Percentiles rank a stretch among this genome's conserved stretches.
These are phyloP conservation scores for Sitta carolinensis DNA, from an alignment of 2,797 vertebrate species.

Conservation along the genomic window DNA sequence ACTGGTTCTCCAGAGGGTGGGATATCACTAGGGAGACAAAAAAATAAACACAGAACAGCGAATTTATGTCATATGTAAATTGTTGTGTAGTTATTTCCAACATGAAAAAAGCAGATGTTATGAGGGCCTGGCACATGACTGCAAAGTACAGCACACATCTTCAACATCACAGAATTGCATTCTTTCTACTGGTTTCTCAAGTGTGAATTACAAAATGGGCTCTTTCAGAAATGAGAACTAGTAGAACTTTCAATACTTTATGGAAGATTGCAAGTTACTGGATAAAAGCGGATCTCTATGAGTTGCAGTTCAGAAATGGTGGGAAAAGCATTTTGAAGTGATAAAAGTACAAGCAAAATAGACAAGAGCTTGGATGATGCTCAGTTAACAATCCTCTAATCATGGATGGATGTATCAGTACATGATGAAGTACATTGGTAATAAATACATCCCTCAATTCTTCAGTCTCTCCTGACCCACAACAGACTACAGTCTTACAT, in stretches of 20 bases:
- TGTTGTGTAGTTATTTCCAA: not conserved
- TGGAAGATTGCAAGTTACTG: slow-evolving; percentile 16
- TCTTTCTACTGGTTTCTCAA: not conserved
- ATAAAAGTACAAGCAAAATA: slow-evolving; percentile 41
- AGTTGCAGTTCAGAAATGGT: slow-evolving; percentile 29
- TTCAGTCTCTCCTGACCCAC: slow-evolving; percentile 33
- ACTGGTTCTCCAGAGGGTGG: slow-evolving; percentile 80
- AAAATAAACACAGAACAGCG: not conserved
- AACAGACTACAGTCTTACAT: slow-evolving; percentile 41
- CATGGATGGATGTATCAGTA: slow-evolving; percentile 62
- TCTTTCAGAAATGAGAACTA: slow-evolving; percentile 24
- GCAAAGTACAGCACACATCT: slow-evolving; percentile 20
- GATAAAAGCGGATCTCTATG: not conserved
- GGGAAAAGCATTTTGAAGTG: slow-evolving; percentile 32
- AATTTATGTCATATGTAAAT: not conserved
- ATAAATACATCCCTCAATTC: slow-evolving; percentile 63
- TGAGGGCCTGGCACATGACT: slow-evolving; percentile 39
- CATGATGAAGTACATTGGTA: slow-evolving; percentile 43
- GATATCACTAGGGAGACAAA: slow-evolving; percentile 80
- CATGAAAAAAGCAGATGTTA: slow-evolving; percentile 48
- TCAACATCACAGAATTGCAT: not conserved
- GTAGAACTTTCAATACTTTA: slow-evolving; percentile 15
- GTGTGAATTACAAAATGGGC: not conserved
- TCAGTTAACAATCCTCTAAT: slow-evolving; percentile 47
- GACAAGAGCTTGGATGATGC: slow-evolving; percentile 46